Base-by-base conservation (phyloP, 2,888 invertebrate species). In the Drosophila atroscutellata region DNA sequence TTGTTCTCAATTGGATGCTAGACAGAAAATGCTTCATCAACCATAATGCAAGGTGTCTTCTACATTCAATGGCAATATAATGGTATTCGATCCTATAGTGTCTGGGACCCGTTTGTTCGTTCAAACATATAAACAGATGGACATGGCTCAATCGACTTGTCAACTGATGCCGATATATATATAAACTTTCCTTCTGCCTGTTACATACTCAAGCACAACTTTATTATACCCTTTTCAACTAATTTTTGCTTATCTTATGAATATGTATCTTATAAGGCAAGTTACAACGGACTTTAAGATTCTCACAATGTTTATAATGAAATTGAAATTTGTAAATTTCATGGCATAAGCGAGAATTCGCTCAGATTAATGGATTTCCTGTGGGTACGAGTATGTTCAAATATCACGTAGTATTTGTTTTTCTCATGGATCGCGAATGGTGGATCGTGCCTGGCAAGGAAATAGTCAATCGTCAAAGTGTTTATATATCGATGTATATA, bases 381-480 rank as follows among this genome's bases (percentile, higher is more conserved):
- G 45, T 34, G 28, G 13, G 3, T 24, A 18, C 32, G 9, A 24
- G 32, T 50, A 54, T 34, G 61, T 34, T 28, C 20, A 65, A 73
- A 61, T 26, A 78, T 59, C 60, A 64, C 65, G 56, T 60, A 66
- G 50, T 30, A 51, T 49, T 49, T 67, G 34, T 36, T 52, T 20
- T 36, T 26, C 39, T 54, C 18, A 56, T 56, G 50, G 45, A 18
- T 45, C 64, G 47, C 52, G 24, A 64, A 62, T 71, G 57, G 39
- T 58, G 32, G 72, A 66, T 71, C 66, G 55, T 76, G 62, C 55
- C n/a, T 50, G 58, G 26, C 47, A 45, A 28, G 59, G 68, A 64
- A 76, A 64, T 67, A 51, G 36, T 45, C 64, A 50, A 65, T 54
- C 39, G 50, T n/a, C 58, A 20, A 28, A 45, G 20, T 62, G n/a